Conservation (phyloP, 2,888 invertebrate genomes). For the Parthenolecanium corni region DNA sequence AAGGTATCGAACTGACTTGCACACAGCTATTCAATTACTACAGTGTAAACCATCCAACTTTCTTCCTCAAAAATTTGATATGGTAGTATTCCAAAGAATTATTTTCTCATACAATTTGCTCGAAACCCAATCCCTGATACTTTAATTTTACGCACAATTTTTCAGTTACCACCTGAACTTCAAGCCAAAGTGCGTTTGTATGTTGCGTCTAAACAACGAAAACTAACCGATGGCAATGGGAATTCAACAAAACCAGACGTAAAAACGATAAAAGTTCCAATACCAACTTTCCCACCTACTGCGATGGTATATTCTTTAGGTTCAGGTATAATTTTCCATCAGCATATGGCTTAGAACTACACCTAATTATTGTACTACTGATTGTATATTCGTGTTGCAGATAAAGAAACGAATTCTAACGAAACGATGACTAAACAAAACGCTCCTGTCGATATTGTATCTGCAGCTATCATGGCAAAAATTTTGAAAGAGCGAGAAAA, state of each 20-base stretch:
- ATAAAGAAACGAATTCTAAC: slow-evolving; percentile 21
- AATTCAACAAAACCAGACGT: slow-evolving; percentile 39
- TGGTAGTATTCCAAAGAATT: slow-evolving; percentile 48
- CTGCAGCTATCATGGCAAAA: slow-evolving; percentile 83
- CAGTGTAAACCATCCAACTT: slow-evolving; percentile 93
- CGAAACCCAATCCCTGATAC: not conserved
- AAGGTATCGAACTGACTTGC: slow-evolving; percentile 85
- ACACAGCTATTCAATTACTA: slow-evolving; percentile 80
- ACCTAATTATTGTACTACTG: not conserved
- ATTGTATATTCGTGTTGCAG: slow-evolving; percentile 30
- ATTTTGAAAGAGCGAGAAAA: slow-evolving; percentile 77
- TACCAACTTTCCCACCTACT: slow-evolving; percentile 70
- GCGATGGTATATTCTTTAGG: slow-evolving; percentile 60
- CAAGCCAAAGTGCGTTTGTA: slow-evolving; percentile 79
- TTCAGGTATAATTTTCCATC: slow-evolving; percentile 10
- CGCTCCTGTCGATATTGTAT: slow-evolving; percentile 58
- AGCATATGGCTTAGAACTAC: not conserved
- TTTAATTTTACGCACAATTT: slow-evolving; percentile 32
- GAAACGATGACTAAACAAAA: not conserved
- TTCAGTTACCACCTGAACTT: slow-evolving; percentile 77
- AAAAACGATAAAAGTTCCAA: slow-evolving; percentile 59
- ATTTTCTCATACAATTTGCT: not conserved
- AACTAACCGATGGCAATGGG: slow-evolving; percentile 41
- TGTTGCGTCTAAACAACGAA: slow-evolving; percentile 50
- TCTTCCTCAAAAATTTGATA: slow-evolving; percentile 79